Evolutionary conservation across 2,797 vertebrate genomes (phyloP).

Genomic region (Coluber constrictor): DNA sequence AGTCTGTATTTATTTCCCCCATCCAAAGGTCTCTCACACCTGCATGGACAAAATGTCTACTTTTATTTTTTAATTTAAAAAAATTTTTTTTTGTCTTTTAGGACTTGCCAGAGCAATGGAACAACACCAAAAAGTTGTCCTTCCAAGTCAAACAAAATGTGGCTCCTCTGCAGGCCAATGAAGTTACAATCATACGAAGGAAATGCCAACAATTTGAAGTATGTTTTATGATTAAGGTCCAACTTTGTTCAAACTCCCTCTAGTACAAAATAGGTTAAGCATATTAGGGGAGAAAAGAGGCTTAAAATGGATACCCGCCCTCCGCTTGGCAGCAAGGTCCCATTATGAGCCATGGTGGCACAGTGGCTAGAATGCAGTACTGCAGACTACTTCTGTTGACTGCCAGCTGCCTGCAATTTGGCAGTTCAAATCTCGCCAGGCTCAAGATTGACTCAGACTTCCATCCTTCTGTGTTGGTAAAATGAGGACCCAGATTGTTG

Average conservation of each 20-base stretch:
- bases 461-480: too few relatives aligned
- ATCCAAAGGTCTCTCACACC: neutral
- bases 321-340: neutral
- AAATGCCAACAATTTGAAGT: slow-evolving; percentile 73
- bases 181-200: slow-evolving; percentile 58
- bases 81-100: slow-evolving; percentile 7
- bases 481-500: too few relatives aligned
- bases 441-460: too few relatives aligned
- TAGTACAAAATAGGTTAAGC: neutral
- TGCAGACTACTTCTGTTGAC: too few relatives aligned
- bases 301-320: neutral
- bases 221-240: fast-evolving
- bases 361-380: too few relatives aligned
- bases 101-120: slow-evolving; percentile 72
- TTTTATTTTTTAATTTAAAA: neutral
- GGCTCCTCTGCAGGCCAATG: slow-evolving; percentile 66
- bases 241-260: neutral
- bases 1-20: neutral
- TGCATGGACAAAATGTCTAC: neutral
- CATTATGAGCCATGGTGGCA: neutral
- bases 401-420: too few relatives aligned
- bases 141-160: slow-evolving; percentile 61
- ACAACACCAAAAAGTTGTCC: slow-evolving; percentile 69
- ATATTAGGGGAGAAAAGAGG: neutral
- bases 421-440: too few relatives aligned